These are phyloP conservation scores for Oegoconia quadripuncta DNA, from an alignment of 2,888 invertebrate species.

Conservation along the genomic window DNA sequence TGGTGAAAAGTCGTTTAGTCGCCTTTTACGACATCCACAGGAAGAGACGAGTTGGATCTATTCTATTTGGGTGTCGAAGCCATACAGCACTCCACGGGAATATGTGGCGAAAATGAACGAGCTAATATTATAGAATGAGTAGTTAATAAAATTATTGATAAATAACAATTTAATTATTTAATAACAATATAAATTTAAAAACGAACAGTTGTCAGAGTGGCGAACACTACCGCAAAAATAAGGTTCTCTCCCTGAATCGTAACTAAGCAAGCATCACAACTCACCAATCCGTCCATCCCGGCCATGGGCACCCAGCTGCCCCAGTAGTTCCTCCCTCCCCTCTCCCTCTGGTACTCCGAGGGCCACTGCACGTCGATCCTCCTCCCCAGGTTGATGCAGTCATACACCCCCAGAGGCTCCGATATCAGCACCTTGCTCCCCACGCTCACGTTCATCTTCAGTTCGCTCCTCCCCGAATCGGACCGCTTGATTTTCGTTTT, in stretches of 20 bases:
- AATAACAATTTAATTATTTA: too few relatives aligned
- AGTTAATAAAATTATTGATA: too few relatives aligned
- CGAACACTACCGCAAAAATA: background rate
- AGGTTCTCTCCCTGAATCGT: too few relatives aligned
- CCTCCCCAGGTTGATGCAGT: slow-evolving; percentile 93
- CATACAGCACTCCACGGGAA: too few relatives aligned
- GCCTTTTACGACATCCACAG: too few relatives aligned
- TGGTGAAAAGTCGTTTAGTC: too few relatives aligned
- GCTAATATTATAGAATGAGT: too few relatives aligned
- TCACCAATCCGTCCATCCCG: slow-evolving; percentile 94
- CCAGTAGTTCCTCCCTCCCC: slow-evolving; percentile 94
- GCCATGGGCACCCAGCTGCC: slow-evolving; percentile 91
- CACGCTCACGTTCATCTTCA: slow-evolving; percentile 61
- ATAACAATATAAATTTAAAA: too few relatives aligned
- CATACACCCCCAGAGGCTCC: slow-evolving; percentile 84
- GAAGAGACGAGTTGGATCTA: too few relatives aligned
- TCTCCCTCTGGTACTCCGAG: slow-evolving; percentile 90
- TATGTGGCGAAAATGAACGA: too few relatives aligned
- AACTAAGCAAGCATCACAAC: slow-evolving; percentile 20
- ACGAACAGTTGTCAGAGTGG: too few relatives aligned
- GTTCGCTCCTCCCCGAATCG: slow-evolving; percentile 60
- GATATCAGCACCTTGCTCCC: slow-evolving; percentile 69
- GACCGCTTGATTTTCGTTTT: slow-evolving; percentile 68
- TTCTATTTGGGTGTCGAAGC: too few relatives aligned
- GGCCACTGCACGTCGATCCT: slow-evolving; percentile 98